Conservation (phyloP, 2,797 vertebrate genomes). For the Catostomus latipinnis region DNA sequence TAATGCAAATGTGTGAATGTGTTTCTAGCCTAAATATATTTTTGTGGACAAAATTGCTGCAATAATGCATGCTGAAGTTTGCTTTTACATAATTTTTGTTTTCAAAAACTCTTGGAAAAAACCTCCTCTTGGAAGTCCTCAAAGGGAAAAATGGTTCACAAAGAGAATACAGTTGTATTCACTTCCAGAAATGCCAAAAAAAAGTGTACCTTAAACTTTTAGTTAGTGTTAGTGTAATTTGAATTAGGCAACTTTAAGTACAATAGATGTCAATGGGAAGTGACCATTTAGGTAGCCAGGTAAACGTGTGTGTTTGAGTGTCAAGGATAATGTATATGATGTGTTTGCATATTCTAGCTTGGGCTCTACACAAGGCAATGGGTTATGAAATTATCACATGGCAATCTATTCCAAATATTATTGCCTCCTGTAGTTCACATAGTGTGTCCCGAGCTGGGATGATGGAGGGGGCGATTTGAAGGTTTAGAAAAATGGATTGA, state of each 20-base stretch:
- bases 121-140: not conserved
- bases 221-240: not conserved
- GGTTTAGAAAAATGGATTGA: conserved; percentile 2
- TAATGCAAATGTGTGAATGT: too few species aligned
- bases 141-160: not conserved
- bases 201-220: not conserved
- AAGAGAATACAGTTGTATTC: not conserved
- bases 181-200: not conserved
- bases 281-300: not conserved
- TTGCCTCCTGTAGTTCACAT: conserved; percentile 22
- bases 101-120: not conserved
- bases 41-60: conserved; percentile 5
- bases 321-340: not conserved
- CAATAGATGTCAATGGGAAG: not conserved
- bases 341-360: not conserved
- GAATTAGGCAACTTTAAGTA: not conserved
- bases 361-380: conserved; percentile 11
- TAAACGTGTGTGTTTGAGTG: not conserved
- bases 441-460: conserved; percentile 41
- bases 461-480: not conserved
- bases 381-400: conserved; percentile 42
- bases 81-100: too few species aligned
- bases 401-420: conserved; percentile 36
- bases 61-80: not conserved
- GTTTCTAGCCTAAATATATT: not conserved